Percentiles rank a stretch among this genome's conserved stretches.
Conservation (phyloP, 1,140 invertebrate species). For the Limonius californicus region DNA sequence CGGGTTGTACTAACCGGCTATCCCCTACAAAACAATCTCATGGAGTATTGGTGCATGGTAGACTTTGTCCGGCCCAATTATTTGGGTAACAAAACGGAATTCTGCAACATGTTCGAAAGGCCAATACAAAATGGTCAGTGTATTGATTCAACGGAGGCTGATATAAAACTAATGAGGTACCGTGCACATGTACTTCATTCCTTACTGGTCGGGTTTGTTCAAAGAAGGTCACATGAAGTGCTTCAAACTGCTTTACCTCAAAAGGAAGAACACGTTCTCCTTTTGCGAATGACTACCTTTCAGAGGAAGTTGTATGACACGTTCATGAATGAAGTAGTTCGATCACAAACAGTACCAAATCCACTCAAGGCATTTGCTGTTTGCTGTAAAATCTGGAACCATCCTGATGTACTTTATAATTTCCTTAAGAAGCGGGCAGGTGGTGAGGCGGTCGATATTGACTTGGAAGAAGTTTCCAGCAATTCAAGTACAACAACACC, state of each 20-base stretch:
- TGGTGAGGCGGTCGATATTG: conserved; percentile 83
- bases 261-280: conserved; percentile 88
- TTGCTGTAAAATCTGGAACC: conserved; percentile 99
- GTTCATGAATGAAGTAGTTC: conserved; percentile 88
- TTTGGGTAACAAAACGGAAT: conserved; percentile 88
- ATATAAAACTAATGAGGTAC: conserved; percentile 85
- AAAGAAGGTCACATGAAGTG: conserved; percentile 84
- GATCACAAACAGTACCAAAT: conserved; percentile 84
- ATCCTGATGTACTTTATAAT: conserved; percentile 94
- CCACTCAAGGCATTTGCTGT: conserved; percentile 97
- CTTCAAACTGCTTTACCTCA: conserved; percentile 80
- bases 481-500: conserved; percentile 47
- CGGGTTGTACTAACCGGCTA: conserved; percentile 91
- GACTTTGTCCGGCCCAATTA: conserved; percentile 94
- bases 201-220: conserved; percentile 87
- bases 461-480: conserved; percentile 75
- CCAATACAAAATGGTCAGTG: conserved; percentile 95
- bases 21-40: conserved; percentile 93
- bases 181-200: conserved; percentile 87
- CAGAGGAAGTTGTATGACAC: conserved; percentile 84
- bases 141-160: conserved; percentile 86
- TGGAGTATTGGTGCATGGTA: conserved; percentile 97
- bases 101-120: conserved; percentile 93
- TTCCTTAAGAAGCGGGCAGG: conserved; percentile 79
- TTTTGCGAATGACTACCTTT: conserved; percentile 82